Evolutionary conservation across 2,113 vertebrate genomes (phyloP).

Genomic region (Bufo bufo): DNA sequence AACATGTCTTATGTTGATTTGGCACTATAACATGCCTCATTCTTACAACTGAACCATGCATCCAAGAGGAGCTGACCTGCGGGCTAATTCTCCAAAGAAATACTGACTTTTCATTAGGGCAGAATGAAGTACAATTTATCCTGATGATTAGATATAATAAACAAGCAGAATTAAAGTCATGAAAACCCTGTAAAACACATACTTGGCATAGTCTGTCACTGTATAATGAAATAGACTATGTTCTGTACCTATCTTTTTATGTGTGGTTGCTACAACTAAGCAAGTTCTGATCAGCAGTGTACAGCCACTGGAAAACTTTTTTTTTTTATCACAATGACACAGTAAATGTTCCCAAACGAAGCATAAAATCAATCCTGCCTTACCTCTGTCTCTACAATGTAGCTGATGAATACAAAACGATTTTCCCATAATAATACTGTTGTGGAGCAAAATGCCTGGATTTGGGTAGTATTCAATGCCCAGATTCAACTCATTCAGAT

Average conservation of each 20-base stretch:
- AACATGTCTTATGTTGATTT: not conserved
- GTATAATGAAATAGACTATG: slow-evolving; percentile 28
- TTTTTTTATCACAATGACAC: slow-evolving; percentile 36
- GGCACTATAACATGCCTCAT: not conserved
- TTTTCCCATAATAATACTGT: not conserved
- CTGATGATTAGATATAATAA: slow-evolving; percentile 41
- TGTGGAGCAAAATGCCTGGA: not conserved
- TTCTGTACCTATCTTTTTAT: not conserved
- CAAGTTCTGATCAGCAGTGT: slow-evolving; percentile 1
- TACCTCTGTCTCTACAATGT: slow-evolving; percentile 29
- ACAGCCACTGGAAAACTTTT: slow-evolving; percentile 16
- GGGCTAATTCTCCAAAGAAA: slow-evolving; percentile 34
- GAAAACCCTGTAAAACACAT: slow-evolving; percentile 19
- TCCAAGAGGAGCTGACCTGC: not conserved
- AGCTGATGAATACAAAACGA: slow-evolving; percentile 1
- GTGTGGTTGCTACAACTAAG: not conserved
- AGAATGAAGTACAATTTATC: slow-evolving; percentile 43
- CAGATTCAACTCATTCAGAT: not conserved
- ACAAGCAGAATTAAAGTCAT: not conserved
- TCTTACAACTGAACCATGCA: not conserved
- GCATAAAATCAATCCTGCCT: slow-evolving; percentile 22
- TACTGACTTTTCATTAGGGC: slow-evolving; percentile 39
- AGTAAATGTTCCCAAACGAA: slow-evolving; percentile 22
- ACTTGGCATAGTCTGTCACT: slow-evolving; percentile 23
- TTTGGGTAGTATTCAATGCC: not conserved